Percentiles rank a stretch among this genome's conserved stretches.
phyloP scores from a whole-genome alignment of 2,888 invertebrate genomes.

The Eledona agricola region DNA sequence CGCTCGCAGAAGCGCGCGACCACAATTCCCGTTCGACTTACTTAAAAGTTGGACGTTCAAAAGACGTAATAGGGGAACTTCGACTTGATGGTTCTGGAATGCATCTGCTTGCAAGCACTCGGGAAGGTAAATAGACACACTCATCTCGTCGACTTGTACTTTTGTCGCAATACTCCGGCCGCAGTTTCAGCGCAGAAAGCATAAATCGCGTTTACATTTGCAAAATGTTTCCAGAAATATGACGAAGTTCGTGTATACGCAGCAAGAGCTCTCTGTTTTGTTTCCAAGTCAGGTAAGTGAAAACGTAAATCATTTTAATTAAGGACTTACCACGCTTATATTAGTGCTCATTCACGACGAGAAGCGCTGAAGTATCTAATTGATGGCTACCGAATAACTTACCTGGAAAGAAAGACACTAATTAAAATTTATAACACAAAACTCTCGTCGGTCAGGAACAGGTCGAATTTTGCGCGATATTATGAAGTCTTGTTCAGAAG shows the following conservation, averaged over 20 bases:
- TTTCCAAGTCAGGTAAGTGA: slow-evolving; percentile 40
- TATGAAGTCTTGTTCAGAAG: slow-evolving; percentile 31
- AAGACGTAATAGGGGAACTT: slow-evolving; percentile 10
- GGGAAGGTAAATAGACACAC: slow-evolving; percentile 12
- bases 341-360: slow-evolving; percentile 19
- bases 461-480: too few relatives aligned
- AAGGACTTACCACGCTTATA: slow-evolving; percentile 28
- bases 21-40: too few relatives aligned
- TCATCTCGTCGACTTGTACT: slow-evolving; percentile 10
- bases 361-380: slow-evolving; percentile 18
- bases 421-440: slow-evolving; percentile 27
- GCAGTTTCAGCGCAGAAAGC: slow-evolving; percentile 27
- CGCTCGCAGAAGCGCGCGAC: too few relatives aligned
- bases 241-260: too few relatives aligned
- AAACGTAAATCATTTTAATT: slow-evolving; percentile 50
- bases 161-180: slow-evolving; percentile 16
- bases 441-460: too few relatives aligned
- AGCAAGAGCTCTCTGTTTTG: slow-evolving; percentile 32
- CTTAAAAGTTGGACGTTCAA: too few relatives aligned
- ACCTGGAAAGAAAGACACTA: slow-evolving; percentile 27
- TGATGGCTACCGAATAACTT: slow-evolving; percentile 18
- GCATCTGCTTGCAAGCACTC: slow-evolving; percentile 23
- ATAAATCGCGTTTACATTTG: slow-evolving; percentile 43
- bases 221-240: slow-evolving; percentile 42
- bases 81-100: background rate